These are phyloP conservation scores for Microcebus lehilahytsara DNA, from an alignment of 2,113 vertebrate species.

Conservation along the genomic window DNA sequence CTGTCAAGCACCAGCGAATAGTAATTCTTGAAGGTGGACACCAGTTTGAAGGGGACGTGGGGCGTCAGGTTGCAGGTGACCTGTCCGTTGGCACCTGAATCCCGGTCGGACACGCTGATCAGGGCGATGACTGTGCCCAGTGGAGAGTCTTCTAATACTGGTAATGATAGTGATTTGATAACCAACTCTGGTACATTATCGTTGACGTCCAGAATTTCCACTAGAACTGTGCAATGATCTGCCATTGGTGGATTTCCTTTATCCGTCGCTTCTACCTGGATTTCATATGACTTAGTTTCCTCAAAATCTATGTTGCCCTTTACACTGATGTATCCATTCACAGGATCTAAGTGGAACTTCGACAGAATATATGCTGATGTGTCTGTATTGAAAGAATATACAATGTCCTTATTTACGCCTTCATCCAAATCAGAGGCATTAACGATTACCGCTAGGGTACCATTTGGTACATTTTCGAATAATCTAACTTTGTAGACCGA, in stretches of 20 bases:
- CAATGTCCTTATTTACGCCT: slow-evolving; percentile 71
- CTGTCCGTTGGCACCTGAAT: slow-evolving; percentile 86
- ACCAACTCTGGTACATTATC: slow-evolving; percentile 90
- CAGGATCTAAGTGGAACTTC: slow-evolving; percentile 80
- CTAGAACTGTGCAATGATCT: slow-evolving; percentile 85
- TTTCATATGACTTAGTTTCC: slow-evolving; percentile 84
- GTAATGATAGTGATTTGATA: slow-evolving; percentile 85
- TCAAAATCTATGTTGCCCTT: slow-evolving; percentile 86
- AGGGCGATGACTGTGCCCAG: slow-evolving; percentile 88
- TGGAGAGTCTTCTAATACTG: slow-evolving; percentile 86
- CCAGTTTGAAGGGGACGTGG: slow-evolving; percentile 73
- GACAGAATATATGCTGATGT: slow-evolving; percentile 68
- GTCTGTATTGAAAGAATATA: slow-evolving; percentile 61
- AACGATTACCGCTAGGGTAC: slow-evolving; percentile 79
- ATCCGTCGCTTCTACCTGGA: slow-evolving; percentile 87
- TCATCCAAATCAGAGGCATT: slow-evolving; percentile 75
- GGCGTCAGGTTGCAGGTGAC: slow-evolving; percentile 77
- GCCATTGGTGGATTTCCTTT: slow-evolving; percentile 83
- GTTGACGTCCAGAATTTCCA: slow-evolving; percentile 89
- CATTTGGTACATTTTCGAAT: slow-evolving; percentile 80
- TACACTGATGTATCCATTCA: slow-evolving; percentile 83
- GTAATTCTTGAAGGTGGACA: slow-evolving; percentile 73
- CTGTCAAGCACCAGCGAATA: slow-evolving; percentile 83
- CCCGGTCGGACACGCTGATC: slow-evolving; percentile 89
- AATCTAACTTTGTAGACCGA: slow-evolving; percentile 80